Evolutionary conservation across 2,888 invertebrate species (phyloP).

Genomic region (Leptopilina myrica): DNA sequence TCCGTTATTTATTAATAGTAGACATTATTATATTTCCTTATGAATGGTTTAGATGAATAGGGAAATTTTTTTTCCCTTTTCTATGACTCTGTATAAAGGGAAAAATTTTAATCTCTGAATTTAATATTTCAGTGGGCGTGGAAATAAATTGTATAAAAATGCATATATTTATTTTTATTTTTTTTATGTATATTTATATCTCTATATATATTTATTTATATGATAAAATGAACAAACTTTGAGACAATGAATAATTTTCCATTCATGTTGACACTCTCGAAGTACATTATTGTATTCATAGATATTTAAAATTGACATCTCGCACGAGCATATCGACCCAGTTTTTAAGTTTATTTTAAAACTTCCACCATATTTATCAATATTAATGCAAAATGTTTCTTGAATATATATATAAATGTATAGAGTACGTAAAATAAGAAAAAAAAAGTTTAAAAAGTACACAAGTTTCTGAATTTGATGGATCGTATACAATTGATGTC

Average conservation of each 20-base stretch:
- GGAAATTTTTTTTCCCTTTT: not conserved
- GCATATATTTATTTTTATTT: too few species aligned
- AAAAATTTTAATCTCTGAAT: not conserved
- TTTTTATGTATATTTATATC: too few species aligned
- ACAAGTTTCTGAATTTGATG: not conserved
- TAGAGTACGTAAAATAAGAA: too few species aligned
- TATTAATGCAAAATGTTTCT: not conserved
- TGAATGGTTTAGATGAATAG: too few species aligned
- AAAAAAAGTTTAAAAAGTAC: not conserved
- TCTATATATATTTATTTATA: too few species aligned
- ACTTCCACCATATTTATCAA: not conserved
- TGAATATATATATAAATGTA: too few species aligned
- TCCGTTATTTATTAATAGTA: too few species aligned
- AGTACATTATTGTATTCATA: slow-evolving; percentile 29
- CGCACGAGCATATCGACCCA: slow-evolving; percentile 11
- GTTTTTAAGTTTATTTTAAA: slow-evolving; percentile 13
- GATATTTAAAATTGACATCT: slow-evolving; percentile 18
- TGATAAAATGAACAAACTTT: slow-evolving; percentile 14
- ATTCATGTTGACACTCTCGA: not conserved
- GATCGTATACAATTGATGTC: too few species aligned
- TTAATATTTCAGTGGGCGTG: not conserved
- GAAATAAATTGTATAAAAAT: not conserved
- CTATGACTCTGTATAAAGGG: not conserved
- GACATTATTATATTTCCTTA: too few species aligned
- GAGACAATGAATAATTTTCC: slow-evolving; percentile 6